Evolutionary conservation across 2,113 vertebrate genomes (phyloP).

Genomic region (Chionodraco myersi): DNA sequence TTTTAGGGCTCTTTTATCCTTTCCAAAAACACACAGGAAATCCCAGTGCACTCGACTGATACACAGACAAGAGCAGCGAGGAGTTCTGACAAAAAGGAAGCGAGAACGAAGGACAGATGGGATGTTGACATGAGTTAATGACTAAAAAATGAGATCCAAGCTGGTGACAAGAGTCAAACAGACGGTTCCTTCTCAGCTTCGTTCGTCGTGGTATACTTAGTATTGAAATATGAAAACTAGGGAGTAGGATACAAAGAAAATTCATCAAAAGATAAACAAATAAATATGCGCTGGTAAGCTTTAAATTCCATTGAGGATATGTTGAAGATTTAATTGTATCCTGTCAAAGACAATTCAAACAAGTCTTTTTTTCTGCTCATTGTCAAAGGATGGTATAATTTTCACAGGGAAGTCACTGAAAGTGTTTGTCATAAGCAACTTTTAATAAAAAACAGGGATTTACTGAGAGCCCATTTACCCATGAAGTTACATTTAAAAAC

Average conservation of each 20-base stretch:
- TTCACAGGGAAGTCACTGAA: neutral
- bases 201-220: constrained; percentile 36
- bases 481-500: constrained; percentile 19
- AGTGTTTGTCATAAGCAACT: constrained; percentile 8
- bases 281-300: constrained; percentile 15
- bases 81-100: constrained; percentile 51
- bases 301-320: constrained; percentile 32
- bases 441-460: constrained; percentile 26
- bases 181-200: constrained; percentile 61
- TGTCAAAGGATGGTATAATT: constrained; percentile 40
- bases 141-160: constrained; percentile 68
- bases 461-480: neutral
- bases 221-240: constrained; percentile 55
- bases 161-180: constrained; percentile 62
- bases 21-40: constrained; percentile 48
- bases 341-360: constrained; percentile 41
- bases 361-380: constrained; percentile 10
- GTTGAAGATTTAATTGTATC: constrained; percentile 28
- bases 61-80: constrained; percentile 44
- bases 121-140: constrained; percentile 75
- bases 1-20: constrained; percentile 24
- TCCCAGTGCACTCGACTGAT: constrained; percentile 45
- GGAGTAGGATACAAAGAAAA: constrained; percentile 24
- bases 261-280: constrained; percentile 50
- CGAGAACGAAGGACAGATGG: constrained; percentile 74